phyloP scores from a whole-genome alignment of 2,113 vertebrate species.

The Tursiops truncatus region DNA sequence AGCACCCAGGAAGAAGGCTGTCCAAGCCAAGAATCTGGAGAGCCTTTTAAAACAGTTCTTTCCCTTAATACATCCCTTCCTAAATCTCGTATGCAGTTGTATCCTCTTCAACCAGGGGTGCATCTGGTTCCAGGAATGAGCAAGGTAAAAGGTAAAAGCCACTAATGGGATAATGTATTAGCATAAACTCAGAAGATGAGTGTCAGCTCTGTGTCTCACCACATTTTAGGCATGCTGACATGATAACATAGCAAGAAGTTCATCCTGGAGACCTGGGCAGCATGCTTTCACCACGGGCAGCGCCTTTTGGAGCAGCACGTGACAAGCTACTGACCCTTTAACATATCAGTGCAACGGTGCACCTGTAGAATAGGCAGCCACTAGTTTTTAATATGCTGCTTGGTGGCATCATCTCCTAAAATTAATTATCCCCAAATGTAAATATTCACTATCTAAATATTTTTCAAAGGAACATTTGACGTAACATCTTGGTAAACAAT shows the following conservation, averaged over 20 bases:
- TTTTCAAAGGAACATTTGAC: neutral
- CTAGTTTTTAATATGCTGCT: neutral
- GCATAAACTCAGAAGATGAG: neutral
- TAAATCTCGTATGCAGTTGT: neutral
- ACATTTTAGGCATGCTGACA: neutral
- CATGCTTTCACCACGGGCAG: neutral
- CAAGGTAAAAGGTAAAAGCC: neutral
- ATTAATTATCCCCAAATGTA: neutral
- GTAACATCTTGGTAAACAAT: slow-evolving; percentile 9
- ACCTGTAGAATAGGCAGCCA: accelerated
- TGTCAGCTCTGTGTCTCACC: neutral
- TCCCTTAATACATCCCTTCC: neutral
- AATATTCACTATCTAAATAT: neutral
- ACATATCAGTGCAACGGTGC: accelerated
- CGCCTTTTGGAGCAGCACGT: neutral
- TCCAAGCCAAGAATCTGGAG: neutral
- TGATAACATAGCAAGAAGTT: neutral
- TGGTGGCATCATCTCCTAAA: neutral
- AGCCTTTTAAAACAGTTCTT: neutral
- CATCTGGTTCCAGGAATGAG: neutral
- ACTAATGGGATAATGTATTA: neutral
- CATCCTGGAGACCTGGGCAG: neutral
- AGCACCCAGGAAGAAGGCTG: neutral
- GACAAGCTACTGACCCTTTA: neutral
- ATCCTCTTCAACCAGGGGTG: neutral